Evolutionary conservation across 37 sponge, comb jelly and placozoan genomes (phyloP), one percentile per base, ranked within the genome.

Genomic region (Hexactinellida sp.): DNA sequence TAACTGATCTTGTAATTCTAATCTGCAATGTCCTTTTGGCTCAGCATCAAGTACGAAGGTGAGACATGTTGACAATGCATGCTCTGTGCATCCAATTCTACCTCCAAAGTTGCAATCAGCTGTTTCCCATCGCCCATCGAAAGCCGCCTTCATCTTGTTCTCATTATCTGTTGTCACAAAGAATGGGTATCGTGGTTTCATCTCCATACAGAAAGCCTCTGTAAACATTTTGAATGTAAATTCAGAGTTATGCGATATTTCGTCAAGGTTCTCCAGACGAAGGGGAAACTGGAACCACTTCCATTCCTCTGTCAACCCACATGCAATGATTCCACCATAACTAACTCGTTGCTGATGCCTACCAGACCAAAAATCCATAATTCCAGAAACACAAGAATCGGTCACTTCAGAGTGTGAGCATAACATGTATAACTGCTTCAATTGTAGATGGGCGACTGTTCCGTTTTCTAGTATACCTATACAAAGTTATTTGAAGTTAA

Each of bases 161-260:
- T 63, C 76, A 63, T 63, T 63, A 63, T 63, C 76, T 7, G 76
- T 63, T 21, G 76, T 63, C 25, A 63, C 76, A 63, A 63, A 63
- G 76, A 63, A 63, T 63, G 76, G 76, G 76, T 63, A 63, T 23
- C 76, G 76, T 63, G 76, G 76, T 63, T 63, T 63, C 76, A 63
- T 63, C 25, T 28, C 76, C 76, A 63, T 16, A 63, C 76, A 28
- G 34, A 63, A 63, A 21, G 76, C 34, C 76, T 63, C 76, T 63
- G 3, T 23, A 63, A 63, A 63, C 76, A 63, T 63, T 63, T 63
- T 63, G 76, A 63, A 63, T 63, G 76, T 63, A 28, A 63, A 63
- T 63, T 63, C 76, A 3, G 76, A 63, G 76, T 63, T 23, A 63
- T 63, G 76, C 34, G 76, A 63, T 7, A 63, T 23, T 3, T 63